Conservation (phyloP, 2,113 vertebrate species). For the Aptenodytes patagonicus region DNA sequence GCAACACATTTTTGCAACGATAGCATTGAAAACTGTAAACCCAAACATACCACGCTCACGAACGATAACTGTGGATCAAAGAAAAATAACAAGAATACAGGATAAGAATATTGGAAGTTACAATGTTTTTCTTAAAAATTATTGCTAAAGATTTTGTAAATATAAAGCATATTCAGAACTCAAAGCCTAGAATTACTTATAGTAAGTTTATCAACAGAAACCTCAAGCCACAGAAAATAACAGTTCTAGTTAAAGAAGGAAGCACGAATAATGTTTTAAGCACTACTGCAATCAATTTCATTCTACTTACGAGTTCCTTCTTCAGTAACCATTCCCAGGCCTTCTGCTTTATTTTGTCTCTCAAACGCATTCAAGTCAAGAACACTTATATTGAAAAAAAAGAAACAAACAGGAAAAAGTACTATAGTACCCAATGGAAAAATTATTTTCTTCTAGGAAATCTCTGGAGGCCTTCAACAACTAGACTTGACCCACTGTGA, state of each 20-base stretch:
- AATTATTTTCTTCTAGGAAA: background rate
- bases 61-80: constrained; percentile 91
- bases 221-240: background rate
- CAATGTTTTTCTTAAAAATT: constrained; percentile 34
- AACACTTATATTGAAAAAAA: constrained; percentile 77
- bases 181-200: background rate
- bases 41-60: constrained; percentile 94
- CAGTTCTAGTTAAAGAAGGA: constrained; percentile 11
- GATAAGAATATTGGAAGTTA: constrained; percentile 84
- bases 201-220: background rate
- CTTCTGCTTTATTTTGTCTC: constrained; percentile 98
- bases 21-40: constrained; percentile 66
- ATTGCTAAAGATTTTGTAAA: constrained; percentile 44
- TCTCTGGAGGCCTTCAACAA: background rate
- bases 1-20: constrained; percentile 55
- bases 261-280: constrained; percentile 17
- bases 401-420: background rate
- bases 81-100: constrained; percentile 77
- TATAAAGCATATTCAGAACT: background rate
- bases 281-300: constrained; percentile 2
- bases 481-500: background rate
- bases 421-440: background rate
- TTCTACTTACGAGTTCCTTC: constrained; percentile 95
- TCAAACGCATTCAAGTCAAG: constrained; percentile 98
- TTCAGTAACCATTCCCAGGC: constrained; percentile 98